These are phyloP conservation scores for Campopleginae sp. DNA, from an alignment of 2,888 invertebrate species.

Conservation along the genomic window DNA sequence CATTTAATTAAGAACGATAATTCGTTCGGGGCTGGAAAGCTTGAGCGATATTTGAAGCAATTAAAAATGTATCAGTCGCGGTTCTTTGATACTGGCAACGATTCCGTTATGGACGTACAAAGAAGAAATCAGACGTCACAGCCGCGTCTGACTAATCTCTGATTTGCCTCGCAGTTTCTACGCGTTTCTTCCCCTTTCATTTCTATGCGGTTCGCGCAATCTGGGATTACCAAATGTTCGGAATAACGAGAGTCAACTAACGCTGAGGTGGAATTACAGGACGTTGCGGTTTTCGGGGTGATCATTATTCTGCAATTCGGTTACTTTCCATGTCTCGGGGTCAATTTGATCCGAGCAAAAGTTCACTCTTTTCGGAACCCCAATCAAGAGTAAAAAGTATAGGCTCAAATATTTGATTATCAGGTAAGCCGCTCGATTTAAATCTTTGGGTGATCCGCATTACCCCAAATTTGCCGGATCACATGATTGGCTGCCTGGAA, in stretches of 20 bases:
- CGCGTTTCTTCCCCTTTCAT: slow-evolving; percentile 54
- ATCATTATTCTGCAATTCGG: too few species aligned
- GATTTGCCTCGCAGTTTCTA: slow-evolving; percentile 40
- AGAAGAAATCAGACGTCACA: slow-evolving; percentile 41
- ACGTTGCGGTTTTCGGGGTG: not conserved
- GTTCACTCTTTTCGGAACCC: too few species aligned
- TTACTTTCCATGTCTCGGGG: not conserved
- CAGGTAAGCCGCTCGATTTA: too few species aligned
- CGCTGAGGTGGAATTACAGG: not conserved
- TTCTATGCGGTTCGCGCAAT: not conserved
- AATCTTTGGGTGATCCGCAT: not conserved
- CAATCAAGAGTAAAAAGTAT: too few species aligned
- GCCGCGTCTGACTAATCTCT: slow-evolving; percentile 50
- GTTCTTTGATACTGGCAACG: slow-evolving; percentile 81
- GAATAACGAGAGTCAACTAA: slow-evolving; percentile 1
- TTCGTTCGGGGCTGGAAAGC: slow-evolving; percentile 72
- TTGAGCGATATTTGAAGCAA: slow-evolving; percentile 82
- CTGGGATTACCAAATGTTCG: not conserved
- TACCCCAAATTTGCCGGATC: not conserved
- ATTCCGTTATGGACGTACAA: slow-evolving; percentile 55
- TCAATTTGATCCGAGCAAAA: not conserved
- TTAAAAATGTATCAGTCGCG: slow-evolving; percentile 84
- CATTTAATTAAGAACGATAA: slow-evolving; percentile 82
- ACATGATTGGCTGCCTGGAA: not conserved
- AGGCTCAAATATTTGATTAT: too few species aligned